Conservation (phyloP, 2,888 invertebrate genomes). For the Frankliniella intonsa region DNA sequence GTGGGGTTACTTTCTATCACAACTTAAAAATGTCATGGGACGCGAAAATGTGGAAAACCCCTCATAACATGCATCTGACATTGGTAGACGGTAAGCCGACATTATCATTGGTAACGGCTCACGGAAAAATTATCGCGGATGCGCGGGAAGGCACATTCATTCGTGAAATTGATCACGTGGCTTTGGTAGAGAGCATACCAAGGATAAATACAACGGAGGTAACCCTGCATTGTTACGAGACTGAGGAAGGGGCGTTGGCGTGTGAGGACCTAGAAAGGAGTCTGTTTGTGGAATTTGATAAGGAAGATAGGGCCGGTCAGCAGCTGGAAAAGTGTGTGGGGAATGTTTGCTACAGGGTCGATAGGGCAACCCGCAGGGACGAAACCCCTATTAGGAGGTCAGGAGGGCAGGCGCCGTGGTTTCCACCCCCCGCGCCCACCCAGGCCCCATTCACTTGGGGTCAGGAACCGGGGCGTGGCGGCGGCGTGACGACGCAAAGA, state of each 20-base stretch:
- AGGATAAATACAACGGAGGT: not conserved
- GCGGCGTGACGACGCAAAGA: no score
- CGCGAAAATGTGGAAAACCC: not conserved
- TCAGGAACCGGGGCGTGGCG: no score
- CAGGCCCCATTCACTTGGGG: no score
- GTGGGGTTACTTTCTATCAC: not conserved
- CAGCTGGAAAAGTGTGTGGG: not conserved
- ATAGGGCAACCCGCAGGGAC: not conserved
- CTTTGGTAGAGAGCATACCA: not conserved
- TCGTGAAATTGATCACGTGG: not conserved
- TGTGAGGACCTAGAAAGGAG: not conserved
- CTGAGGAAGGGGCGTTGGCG: not conserved
- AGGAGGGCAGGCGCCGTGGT: not conserved
- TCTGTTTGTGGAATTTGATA: not conserved
- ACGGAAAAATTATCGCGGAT: not conserved
- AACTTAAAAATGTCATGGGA: not conserved
- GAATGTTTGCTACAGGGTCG: not conserved
- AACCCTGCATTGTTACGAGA: not conserved
- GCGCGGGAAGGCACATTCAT: not conserved
- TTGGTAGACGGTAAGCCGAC: not conserved
- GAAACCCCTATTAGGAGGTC: not conserved
- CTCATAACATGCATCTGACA: not conserved
- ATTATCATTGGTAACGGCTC: not conserved
- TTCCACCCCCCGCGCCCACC: not conserved
- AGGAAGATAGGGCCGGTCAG: not conserved